phyloP scores from a whole-genome alignment of 1,140 invertebrate genomes.

The Meloidogyne hapla region DNA sequence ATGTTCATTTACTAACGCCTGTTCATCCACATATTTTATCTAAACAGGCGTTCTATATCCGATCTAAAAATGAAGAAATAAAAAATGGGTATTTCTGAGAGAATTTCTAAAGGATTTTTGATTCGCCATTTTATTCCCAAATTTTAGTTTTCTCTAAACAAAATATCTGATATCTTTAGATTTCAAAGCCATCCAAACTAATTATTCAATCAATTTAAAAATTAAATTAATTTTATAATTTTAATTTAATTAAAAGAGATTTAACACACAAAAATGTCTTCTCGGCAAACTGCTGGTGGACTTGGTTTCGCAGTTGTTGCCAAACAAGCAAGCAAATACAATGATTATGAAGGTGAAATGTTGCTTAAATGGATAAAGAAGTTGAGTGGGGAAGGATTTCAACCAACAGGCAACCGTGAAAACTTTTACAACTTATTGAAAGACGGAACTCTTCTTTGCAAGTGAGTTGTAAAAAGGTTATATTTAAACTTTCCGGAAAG shows the following conservation, averaged over 20 bases:
- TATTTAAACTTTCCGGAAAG: too few relatives aligned
- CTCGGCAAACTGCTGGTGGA: slow-evolving; percentile 62
- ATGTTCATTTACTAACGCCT: background rate
- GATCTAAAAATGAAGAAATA: background rate
- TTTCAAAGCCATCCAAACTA: background rate
- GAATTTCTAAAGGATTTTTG: background rate
- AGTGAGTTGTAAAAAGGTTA: slow-evolving; percentile 51
- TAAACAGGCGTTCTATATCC: background rate
- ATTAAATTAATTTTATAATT: background rate
- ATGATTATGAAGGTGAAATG: slow-evolving; percentile 43
- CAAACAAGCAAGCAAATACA: slow-evolving; percentile 54
- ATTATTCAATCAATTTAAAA: background rate
- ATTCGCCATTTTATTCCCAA: background rate
- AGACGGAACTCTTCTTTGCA: slow-evolving; percentile 64
- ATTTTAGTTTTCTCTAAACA: slow-evolving; percentile 7
- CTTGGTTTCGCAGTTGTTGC: slow-evolving; percentile 61
- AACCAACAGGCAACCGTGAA: slow-evolving; percentile 44
- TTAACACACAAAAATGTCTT: slow-evolving; percentile 49
- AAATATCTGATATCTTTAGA: background rate
- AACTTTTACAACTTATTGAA: slow-evolving; percentile 60
- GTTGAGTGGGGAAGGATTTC: slow-evolving; percentile 47
- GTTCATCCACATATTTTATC: background rate
- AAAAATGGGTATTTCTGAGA: background rate
- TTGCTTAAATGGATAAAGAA: slow-evolving; percentile 49
- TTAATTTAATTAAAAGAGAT: background rate